Percentiles rank a stretch among this genome's conserved stretches.
phyloP scores from a whole-genome alignment of 92 coral and sea anemone genomes.

The Actinostola sp. region DNA sequence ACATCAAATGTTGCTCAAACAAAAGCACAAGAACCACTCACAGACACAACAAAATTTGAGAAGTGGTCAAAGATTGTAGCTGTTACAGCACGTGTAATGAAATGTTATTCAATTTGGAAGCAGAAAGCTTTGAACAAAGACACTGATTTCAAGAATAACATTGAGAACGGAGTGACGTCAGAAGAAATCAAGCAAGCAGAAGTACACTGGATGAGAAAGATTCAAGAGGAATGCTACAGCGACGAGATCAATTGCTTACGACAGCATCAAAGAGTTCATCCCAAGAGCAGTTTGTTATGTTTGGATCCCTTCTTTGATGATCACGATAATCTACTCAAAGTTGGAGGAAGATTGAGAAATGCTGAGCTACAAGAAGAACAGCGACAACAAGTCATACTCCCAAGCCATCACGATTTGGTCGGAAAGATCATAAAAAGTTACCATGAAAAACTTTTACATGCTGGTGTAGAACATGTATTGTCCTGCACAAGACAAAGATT shows the following conservation, averaged over 20 bases:
- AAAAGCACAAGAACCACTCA: slow-evolving; percentile 10
- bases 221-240: slow-evolving; percentile 8
- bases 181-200: slow-evolving; percentile 9
- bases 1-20: not conserved
- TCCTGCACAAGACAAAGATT: too few species aligned
- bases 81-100: slow-evolving; percentile 3
- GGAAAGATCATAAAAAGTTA: too few species aligned
- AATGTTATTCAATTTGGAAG: slow-evolving; percentile 4
- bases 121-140: not conserved
- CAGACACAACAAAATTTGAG: slow-evolving; percentile 2
- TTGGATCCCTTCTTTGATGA: too few species aligned
- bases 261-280: not conserved
- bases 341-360: too few species aligned
- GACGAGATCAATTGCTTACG: slow-evolving; percentile 6
- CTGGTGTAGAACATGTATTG: too few species aligned
- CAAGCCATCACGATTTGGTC: too few species aligned
- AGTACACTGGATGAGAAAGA: not conserved
- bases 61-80: slow-evolving; percentile 9
- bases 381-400: too few species aligned
- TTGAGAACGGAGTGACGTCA: not conserved
- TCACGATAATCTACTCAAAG: too few species aligned
- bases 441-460: too few species aligned
- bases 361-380: too few species aligned
- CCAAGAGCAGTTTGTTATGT: slow-evolving; percentile 1
- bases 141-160: not conserved